These are phyloP conservation scores for Scaptomyza parva DNA, from an alignment of 2,888 invertebrate species.

Conservation along the genomic window DNA sequence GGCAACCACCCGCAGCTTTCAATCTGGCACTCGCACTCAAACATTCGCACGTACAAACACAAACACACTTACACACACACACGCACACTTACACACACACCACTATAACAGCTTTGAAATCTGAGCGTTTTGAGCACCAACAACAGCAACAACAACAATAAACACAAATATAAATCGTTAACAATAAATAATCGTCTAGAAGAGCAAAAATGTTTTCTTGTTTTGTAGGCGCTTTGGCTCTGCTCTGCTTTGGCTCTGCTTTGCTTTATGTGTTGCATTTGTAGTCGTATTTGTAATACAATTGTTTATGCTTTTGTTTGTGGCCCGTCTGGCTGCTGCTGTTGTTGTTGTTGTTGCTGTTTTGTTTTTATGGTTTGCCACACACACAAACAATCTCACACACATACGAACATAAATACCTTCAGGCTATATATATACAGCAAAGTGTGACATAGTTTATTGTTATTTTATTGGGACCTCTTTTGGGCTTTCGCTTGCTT, in stretches of 20 bases:
- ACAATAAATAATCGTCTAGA: conserved; percentile 78
- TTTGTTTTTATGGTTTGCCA: conserved; percentile 70
- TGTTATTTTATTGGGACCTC: conserved; percentile 77
- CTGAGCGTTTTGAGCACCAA: conserved; percentile 58
- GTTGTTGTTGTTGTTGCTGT: conserved; percentile 57
- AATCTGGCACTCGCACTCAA: conserved; percentile 73
- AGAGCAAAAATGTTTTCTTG: conserved; percentile 48
- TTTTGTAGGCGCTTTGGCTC: conserved; percentile 53
- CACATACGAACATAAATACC: conserved; percentile 14
- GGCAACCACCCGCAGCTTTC: conserved; percentile 40
- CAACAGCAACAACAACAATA: conserved; percentile 17
- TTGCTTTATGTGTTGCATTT: conserved; percentile 69
- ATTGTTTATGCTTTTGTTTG: conserved; percentile 72
- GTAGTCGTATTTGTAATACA: conserved; percentile 79
- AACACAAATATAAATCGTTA: conserved; percentile 74
- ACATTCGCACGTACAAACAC: conserved; percentile 63
- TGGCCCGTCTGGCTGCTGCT: too few relatives aligned
- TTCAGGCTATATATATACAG: conserved; percentile 42
- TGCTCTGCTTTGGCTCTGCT: too few relatives aligned
- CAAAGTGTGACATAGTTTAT: conserved; percentile 76
- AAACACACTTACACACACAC: conserved; percentile 32
- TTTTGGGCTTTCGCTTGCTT: conserved; percentile 79
- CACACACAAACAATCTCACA: conserved; percentile 31
- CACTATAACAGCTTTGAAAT: conserved; percentile 59
- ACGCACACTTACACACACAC: conserved; percentile 27